A percentile compares a stretch with the other conserved stretches of the same genome.
These are phyloP conservation scores for Notothenia coriiceps DNA, from an alignment of 2,113 vertebrate species.

Conservation along the genomic window DNA sequence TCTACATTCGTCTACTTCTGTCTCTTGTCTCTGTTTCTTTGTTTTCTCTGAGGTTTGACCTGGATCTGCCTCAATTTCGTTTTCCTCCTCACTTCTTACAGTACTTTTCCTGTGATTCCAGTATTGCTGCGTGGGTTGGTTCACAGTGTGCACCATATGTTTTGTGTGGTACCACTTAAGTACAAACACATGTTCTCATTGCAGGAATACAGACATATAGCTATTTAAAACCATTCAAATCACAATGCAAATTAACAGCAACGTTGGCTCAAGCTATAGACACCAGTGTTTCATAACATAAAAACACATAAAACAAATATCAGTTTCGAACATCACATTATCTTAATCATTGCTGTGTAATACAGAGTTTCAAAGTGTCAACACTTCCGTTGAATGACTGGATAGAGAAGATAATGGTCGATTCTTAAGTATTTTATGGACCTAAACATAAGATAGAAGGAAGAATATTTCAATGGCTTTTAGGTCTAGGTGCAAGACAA, in stretches of 20 bases:
- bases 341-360: background rate
- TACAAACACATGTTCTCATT: background rate
- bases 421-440: too few relatives aligned
- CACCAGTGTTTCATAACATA: background rate
- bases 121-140: background rate
- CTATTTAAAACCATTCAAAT: background rate
- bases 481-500: too few relatives aligned
- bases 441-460: too few relatives aligned
- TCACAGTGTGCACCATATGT: constrained; percentile 13
- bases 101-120: constrained; percentile 1
- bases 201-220: background rate
- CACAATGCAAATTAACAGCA: background rate
- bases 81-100: background rate
- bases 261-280: background rate
- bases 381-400: too few relatives aligned
- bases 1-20: constrained; percentile 23
- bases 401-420: too few relatives aligned
- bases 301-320: background rate
- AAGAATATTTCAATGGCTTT: too few relatives aligned
- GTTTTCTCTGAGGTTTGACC: constrained; percentile 18
- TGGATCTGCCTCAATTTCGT: constrained; percentile 19
- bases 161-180: constrained; percentile 4
- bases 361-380: too few relatives aligned
- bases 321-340: background rate
- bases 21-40: constrained; percentile 1